These are phyloP conservation scores for Slavum lentiscoides DNA, from an alignment of 2,888 invertebrate species.

Conservation along the genomic window DNA sequence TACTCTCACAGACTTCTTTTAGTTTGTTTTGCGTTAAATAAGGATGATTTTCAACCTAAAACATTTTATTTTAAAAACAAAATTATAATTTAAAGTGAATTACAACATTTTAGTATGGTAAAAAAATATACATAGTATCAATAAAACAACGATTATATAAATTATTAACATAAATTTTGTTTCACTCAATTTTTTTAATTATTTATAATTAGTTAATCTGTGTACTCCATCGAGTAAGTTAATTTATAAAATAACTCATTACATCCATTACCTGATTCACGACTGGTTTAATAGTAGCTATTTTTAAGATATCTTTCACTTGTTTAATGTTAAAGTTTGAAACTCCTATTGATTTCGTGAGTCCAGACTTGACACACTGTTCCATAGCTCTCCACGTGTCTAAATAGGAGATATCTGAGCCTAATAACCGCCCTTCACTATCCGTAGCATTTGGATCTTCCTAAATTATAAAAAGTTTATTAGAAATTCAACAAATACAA, in stretches of 20 bases:
- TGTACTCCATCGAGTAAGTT: neutral
- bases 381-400: constrained; percentile 80
- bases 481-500: neutral
- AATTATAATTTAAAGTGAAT: neutral
- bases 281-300: constrained; percentile 68
- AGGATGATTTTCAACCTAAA: constrained; percentile 46
- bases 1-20: constrained; percentile 70
- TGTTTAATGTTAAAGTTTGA: constrained; percentile 82
- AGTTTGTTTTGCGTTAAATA: constrained; percentile 68
- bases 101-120: neutral
- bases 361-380: constrained; percentile 69
- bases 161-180: neutral
- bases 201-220: too few species aligned
- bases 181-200: too few species aligned
- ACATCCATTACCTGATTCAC: constrained; percentile 65
- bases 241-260: neutral
- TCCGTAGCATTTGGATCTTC: neutral
- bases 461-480: neutral
- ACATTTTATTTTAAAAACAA: neutral
- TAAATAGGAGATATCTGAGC: constrained; percentile 30
- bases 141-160: neutral
- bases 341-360: constrained; percentile 75
- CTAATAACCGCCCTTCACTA: constrained; percentile 1
- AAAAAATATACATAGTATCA: neutral
- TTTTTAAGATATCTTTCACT: constrained; percentile 68